Percentiles rank a stretch among this genome's conserved stretches.
phyloP scores from a whole-genome alignment of 2,797 vertebrate species.

The Euthynnus affinis region DNA sequence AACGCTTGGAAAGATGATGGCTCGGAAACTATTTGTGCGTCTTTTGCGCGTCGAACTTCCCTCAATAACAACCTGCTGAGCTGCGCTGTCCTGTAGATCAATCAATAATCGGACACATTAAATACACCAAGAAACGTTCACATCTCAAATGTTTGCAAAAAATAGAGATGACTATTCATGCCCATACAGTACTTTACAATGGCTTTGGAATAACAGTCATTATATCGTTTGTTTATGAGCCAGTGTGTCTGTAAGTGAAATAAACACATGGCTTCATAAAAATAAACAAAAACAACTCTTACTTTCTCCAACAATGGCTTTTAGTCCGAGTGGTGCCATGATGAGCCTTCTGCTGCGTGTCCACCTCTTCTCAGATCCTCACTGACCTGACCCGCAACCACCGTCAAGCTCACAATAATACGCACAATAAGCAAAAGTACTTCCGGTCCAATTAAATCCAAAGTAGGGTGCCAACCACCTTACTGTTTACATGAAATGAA shows the following conservation, averaged over 20 bases:
- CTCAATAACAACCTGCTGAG: neutral
- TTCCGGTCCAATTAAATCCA: neutral
- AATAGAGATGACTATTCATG: neutral
- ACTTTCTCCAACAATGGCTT: conserved; percentile 94
- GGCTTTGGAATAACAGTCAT: neutral
- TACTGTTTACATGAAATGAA: no score
- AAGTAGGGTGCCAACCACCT: neutral
- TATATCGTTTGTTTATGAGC: neutral
- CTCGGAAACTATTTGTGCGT: neutral
- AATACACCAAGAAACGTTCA: neutral
- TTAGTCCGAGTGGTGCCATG: conserved; percentile 93
- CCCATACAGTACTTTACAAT: neutral
- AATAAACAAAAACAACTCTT: conserved; percentile 71
- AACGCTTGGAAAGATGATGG: neutral
- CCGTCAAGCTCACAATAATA: neutral
- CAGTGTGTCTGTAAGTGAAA: neutral
- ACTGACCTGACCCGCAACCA: neutral
- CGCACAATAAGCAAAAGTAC: neutral
- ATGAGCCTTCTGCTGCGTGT: conserved; percentile 51
- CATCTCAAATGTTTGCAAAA: neutral
- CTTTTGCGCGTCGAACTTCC: neutral
- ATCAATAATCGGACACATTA: neutral
- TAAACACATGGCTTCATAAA: neutral
- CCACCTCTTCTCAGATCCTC: neutral
- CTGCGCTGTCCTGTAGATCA: neutral